These are phyloP conservation scores for Vesta saturnalis DNA, from an alignment of 2,888 invertebrate species.

Conservation along the genomic window DNA sequence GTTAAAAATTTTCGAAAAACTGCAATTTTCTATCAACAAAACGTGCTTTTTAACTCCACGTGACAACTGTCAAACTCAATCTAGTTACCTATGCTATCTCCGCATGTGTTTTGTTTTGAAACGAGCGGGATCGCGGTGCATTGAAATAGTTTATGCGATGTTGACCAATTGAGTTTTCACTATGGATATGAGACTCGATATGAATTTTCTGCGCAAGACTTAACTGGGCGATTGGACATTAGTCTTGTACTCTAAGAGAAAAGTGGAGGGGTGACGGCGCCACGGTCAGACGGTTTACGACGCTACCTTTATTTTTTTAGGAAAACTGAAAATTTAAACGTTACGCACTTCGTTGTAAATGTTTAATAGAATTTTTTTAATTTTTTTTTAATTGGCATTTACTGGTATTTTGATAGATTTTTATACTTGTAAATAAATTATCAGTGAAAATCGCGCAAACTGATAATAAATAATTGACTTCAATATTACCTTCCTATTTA, in stretches of 20 bases:
- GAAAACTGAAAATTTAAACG: constrained; percentile 29
- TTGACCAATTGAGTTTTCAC: constrained; percentile 53
- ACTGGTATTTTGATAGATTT: no score
- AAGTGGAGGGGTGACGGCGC: constrained; percentile 58
- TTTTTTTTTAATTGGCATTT: no score
- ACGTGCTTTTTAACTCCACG: constrained; percentile 51
- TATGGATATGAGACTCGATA: constrained; percentile 34
- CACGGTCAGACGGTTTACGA: constrained; percentile 58
- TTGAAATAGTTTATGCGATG: constrained; percentile 62
- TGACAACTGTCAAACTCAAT: constrained; percentile 63
- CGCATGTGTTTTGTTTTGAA: constrained; percentile 65
- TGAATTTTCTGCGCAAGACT: constrained; percentile 42
- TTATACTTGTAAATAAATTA: no score
- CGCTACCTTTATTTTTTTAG: constrained; percentile 44
- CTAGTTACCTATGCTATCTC: constrained; percentile 62
- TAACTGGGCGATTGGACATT: constrained; percentile 57
- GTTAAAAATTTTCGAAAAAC: constrained; percentile 9
- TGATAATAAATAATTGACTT: no score
- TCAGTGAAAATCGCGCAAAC: no score
- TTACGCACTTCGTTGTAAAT: constrained; percentile 7
- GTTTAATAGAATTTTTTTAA: no score
- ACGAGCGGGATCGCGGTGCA: constrained; percentile 63
- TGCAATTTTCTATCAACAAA: constrained; percentile 30
- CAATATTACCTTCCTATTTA: no score
- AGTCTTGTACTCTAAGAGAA: constrained; percentile 58